These are phyloP conservation scores for Nymphicus hollandicus DNA, from an alignment of 2,113 vertebrate species.

Conservation along the genomic window DNA sequence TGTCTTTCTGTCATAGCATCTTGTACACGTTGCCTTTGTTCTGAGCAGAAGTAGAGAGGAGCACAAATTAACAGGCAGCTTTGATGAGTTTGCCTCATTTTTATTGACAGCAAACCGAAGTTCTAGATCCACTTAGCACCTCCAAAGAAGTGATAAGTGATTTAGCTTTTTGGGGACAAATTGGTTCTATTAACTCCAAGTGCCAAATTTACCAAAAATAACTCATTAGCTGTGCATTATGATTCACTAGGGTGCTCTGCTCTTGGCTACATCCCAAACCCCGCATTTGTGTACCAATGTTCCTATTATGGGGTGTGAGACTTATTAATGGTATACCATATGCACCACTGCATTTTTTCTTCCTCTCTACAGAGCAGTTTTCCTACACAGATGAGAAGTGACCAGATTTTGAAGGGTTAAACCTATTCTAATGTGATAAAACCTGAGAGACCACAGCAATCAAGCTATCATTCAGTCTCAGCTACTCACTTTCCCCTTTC, in stretches of 20 bases:
- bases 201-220: slow-evolving; percentile 77
- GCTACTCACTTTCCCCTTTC: slow-evolving; percentile 40
- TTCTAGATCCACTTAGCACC: slow-evolving; percentile 78
- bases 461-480: slow-evolving; percentile 50
- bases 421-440: slow-evolving; percentile 69
- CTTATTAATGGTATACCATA: slow-evolving; percentile 72
- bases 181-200: slow-evolving; percentile 68
- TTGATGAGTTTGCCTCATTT: slow-evolving; percentile 52
- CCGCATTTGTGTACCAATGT: slow-evolving; percentile 75
- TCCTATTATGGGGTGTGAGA: slow-evolving; percentile 75
- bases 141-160: slow-evolving; percentile 74
- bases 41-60: slow-evolving; percentile 7
- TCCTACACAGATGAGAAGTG: slow-evolving; percentile 46
- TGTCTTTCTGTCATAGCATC: not conserved
- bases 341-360: slow-evolving; percentile 42
- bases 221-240: slow-evolving; percentile 74
- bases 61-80: slow-evolving; percentile 17
- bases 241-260: slow-evolving; percentile 69
- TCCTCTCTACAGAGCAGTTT: slow-evolving; percentile 47
- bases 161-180: slow-evolving; percentile 77
- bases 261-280: slow-evolving; percentile 74
- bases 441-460: slow-evolving; percentile 53
- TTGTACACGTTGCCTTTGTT: slow-evolving; percentile 6
- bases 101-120: slow-evolving; percentile 67
- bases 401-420: slow-evolving; percentile 71